Evolutionary conservation across 2,888 invertebrate genomes (phyloP), one percentile per base, ranked within the genome.

Genomic region (Elysia crispata): DNA sequence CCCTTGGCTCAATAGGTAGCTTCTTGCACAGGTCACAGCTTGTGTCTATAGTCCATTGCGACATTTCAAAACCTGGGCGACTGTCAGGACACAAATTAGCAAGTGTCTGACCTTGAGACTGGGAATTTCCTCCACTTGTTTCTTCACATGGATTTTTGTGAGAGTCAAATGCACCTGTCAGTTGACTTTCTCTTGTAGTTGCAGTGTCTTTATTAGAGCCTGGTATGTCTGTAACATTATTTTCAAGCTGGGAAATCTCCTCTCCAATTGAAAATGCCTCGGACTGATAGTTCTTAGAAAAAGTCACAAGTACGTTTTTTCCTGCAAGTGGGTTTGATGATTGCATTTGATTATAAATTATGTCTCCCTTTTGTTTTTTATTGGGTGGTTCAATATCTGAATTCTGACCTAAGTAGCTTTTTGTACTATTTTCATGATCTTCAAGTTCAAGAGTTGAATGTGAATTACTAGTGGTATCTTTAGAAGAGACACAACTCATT

Each of bases 11-110:
- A 85, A 96, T 94, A 93, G 97, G 98, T 82, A 96, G 94, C 81
- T 97, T 96, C 92, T 96, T 96, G 93, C 98, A 98, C 92, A 97
- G 97, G 92, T 96, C 96, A 93, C 98, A 98, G 91, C 97, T 95
- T 60, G 95, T 95, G 91, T 98, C 97, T 18, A 95, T 93, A 18
- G 95, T 67, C 85, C 86, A 85, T 54, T 86, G 87, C 13, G 82
- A 62, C 66, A 82, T 79, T 20, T 87, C 86, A 85, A 87, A 89
- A 11, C 73, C 77, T 54, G 79, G 77, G 69, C 67, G 76, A 20
- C 5, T 28, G 41, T 41, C 41, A 41, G 11, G 41, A 41, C 28
- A 13, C 25, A 25, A 8, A 25, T 67, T 25, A 23, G 60, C 3
- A 23, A 25, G 60, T 8, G 6, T 60, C 6, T 23, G 18, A 25